A percentile compares a stretch with the other conserved stretches of the same genome.
Conservation (phyloP, 2,113 vertebrate species). For the Bubo blakistoni region DNA sequence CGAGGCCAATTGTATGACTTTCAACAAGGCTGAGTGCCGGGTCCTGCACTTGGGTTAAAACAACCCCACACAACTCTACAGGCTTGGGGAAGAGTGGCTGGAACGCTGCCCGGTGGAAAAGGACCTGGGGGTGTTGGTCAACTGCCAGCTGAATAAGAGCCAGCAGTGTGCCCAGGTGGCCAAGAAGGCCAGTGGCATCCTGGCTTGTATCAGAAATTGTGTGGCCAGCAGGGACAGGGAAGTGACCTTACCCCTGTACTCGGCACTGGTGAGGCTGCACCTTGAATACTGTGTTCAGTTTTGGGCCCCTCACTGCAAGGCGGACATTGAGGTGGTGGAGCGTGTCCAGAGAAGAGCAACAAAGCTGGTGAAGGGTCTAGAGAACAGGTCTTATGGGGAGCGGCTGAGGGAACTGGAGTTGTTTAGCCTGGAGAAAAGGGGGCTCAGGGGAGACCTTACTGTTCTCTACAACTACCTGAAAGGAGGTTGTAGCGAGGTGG, state of each 20-base stretch:
- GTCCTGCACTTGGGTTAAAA: not conserved
- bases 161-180: not conserved
- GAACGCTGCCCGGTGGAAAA: not conserved
- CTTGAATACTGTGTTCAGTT: not conserved
- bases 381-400: no score
- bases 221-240: not conserved
- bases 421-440: no score
- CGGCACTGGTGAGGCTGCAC: accelerated
- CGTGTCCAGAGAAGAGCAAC: not conserved
- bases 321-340: not conserved
- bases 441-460: no score
- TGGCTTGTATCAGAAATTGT: not conserved
- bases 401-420: no score
- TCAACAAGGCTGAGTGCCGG: accelerated
- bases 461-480: no score
- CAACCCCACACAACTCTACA: not conserved
- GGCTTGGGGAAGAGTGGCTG: not conserved
- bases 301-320: not conserved
- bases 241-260: not conserved
- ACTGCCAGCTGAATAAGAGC: not conserved
- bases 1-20: accelerated
- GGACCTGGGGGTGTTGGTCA: not conserved
- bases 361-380: no score
- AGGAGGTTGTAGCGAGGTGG: not conserved
- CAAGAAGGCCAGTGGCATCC: not conserved